Evolutionary conservation across 1,140 invertebrate species (phyloP).

Genomic region (Pristionchus pacificus): DNA sequence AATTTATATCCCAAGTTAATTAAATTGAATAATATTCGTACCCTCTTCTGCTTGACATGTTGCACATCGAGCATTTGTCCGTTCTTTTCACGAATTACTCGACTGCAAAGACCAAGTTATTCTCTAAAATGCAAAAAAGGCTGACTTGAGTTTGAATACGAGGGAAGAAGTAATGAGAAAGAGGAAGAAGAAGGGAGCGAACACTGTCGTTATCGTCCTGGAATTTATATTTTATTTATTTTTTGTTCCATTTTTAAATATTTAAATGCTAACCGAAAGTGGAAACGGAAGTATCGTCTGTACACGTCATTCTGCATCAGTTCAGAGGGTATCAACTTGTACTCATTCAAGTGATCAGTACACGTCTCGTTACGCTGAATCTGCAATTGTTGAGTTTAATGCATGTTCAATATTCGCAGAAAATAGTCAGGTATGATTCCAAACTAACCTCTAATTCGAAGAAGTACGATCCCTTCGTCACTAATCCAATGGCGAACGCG

Average conservation of each 20-base stretch:
- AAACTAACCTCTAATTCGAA: slow-evolving; percentile 23
- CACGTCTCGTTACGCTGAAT: too few species aligned
- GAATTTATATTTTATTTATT: not conserved
- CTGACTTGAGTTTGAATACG: not conserved
- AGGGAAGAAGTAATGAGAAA: not conserved
- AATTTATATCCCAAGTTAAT: too few species aligned
- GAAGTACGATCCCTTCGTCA: slow-evolving; percentile 21
- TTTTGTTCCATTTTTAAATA: not conserved
- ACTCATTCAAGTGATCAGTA: too few species aligned
- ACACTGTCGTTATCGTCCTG: not conserved
- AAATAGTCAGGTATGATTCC: too few species aligned
- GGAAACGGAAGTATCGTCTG: too few species aligned
- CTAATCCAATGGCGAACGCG: slow-evolving; percentile 21
- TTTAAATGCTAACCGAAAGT: too few species aligned
- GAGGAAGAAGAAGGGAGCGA: not conserved
- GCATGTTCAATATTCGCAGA: too few species aligned
- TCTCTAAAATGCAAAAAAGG: not conserved
- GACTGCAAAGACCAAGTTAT: not conserved
- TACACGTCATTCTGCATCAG: too few species aligned
- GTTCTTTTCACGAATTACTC: not conserved
- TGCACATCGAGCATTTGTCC: not conserved
- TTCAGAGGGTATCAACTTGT: too few species aligned
- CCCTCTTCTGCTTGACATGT: not conserved
- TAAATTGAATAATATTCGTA: too few species aligned
- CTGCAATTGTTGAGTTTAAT: too few species aligned